phyloP scores from a whole-genome alignment of 2,797 vertebrate species.

The Carcharodon carcharias region DNA sequence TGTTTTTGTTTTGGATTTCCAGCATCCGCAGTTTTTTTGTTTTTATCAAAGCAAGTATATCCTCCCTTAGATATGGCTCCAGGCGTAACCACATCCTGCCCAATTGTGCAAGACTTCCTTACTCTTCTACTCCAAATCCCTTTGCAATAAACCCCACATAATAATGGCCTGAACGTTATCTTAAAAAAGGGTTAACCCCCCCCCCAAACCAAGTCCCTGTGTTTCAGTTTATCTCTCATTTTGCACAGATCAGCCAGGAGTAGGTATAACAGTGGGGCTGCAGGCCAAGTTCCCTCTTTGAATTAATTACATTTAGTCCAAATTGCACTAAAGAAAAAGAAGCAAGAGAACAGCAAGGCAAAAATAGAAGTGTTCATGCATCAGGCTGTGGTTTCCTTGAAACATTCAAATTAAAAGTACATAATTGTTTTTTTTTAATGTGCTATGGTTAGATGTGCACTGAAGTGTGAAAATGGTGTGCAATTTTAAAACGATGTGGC shows the following conservation, averaged over 20 bases:
- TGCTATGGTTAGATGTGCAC: background rate
- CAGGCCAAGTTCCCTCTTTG: background rate
- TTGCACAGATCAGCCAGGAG: background rate
- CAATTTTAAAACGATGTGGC: too few relatives aligned
- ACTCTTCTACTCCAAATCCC: too few relatives aligned
- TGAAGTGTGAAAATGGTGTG: background rate
- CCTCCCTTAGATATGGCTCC: too few relatives aligned
- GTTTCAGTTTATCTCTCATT: background rate
- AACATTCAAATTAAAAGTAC: background rate
- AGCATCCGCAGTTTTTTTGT: too few relatives aligned
- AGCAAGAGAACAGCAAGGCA: background rate
- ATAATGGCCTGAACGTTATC: background rate
- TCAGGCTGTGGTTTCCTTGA: background rate
- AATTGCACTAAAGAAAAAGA: background rate
- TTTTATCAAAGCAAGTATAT: too few relatives aligned
- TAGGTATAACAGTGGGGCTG: background rate
- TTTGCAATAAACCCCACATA: background rate
- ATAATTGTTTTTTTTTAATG: too few relatives aligned
- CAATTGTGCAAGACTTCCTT: too few relatives aligned
- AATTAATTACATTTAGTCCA: background rate
- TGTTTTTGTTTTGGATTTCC: too few relatives aligned
- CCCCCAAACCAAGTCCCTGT: background rate
- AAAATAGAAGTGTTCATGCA: background rate
- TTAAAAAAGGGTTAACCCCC: background rate
- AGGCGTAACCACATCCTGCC: too few relatives aligned